phyloP scores from a whole-genome alignment of 2,113 vertebrate species.

The Asarcornis scutulata region DNA sequence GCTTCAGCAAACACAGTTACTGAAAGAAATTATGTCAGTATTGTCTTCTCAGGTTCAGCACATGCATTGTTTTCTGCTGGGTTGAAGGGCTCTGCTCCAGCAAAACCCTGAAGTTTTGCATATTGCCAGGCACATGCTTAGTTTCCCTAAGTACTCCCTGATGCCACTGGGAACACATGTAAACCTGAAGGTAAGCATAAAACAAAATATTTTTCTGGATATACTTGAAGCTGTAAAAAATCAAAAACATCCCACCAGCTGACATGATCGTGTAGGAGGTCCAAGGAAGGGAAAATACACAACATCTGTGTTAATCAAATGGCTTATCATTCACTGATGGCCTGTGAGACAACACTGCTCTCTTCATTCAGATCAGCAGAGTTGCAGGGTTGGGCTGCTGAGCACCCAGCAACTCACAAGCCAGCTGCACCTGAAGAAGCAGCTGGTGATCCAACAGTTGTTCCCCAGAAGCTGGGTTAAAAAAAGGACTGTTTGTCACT shows the following conservation, averaged over 20 bases:
- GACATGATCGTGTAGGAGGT: not conserved
- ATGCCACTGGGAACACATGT: not conserved
- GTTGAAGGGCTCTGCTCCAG: not conserved
- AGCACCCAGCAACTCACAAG: not conserved
- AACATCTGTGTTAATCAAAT: not conserved
- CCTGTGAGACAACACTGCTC: not conserved
- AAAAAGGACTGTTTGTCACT: not conserved
- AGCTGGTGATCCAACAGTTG: rapidly evolving
- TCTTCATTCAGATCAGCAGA: not conserved
- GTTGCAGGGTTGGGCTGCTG: not conserved
- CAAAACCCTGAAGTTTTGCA: not conserved
- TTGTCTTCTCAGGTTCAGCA: not conserved
- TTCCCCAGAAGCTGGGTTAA: not conserved
- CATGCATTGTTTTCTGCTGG: not conserved
- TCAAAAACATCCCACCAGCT: not conserved
- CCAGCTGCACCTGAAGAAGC: not conserved
- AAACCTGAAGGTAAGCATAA: not conserved
- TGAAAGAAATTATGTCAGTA: not conserved
- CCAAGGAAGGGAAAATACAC: not conserved
- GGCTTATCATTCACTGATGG: not conserved
- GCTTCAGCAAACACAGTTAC: not conserved
- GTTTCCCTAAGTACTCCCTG: not conserved
- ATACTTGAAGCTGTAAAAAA: not conserved
- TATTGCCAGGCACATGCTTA: not conserved
- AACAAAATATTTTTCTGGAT: not conserved